phyloP scores from a whole-genome alignment of 2,888 invertebrate species.

The Nomada fucata region DNA sequence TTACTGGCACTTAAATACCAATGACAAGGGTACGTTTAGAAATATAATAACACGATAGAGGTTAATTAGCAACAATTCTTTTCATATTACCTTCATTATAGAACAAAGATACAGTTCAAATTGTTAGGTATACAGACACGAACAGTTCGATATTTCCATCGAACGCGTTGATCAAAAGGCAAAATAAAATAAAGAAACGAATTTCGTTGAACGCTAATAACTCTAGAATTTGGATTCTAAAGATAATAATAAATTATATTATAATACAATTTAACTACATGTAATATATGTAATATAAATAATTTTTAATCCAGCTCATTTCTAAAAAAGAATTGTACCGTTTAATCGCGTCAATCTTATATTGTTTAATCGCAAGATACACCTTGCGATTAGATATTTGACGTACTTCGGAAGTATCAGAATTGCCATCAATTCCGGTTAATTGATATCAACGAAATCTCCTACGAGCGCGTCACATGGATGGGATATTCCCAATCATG shows the following conservation, averaged over 20 bases:
- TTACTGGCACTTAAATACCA: not conserved
- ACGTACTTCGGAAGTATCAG: not conserved
- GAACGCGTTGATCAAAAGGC: not conserved
- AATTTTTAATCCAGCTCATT: not conserved
- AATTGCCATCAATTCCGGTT: no score
- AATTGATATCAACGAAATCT: not conserved
- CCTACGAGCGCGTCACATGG: not conserved
- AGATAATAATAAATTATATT: not conserved
- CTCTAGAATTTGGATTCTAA: no score
- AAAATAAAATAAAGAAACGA: no score
- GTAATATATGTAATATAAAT: no score
- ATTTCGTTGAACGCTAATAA: no score
- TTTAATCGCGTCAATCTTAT: not conserved
- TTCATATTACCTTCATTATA: not conserved
- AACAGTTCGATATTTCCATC: not conserved
- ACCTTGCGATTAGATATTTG: not conserved
- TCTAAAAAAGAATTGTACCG: not conserved
- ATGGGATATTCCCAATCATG: not conserved
- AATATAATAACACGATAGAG: not conserved
- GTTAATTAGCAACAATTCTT: conserved; percentile 9
- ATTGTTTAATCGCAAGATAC: not conserved
- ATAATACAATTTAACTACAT: not conserved
- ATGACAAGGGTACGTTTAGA: not conserved
- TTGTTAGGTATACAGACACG: no score
- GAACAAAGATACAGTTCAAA: no score